phyloP scores from a whole-genome alignment of 37 sponge, comb jelly and placozoan species.

The Mnemiopsis leidyi region DNA sequence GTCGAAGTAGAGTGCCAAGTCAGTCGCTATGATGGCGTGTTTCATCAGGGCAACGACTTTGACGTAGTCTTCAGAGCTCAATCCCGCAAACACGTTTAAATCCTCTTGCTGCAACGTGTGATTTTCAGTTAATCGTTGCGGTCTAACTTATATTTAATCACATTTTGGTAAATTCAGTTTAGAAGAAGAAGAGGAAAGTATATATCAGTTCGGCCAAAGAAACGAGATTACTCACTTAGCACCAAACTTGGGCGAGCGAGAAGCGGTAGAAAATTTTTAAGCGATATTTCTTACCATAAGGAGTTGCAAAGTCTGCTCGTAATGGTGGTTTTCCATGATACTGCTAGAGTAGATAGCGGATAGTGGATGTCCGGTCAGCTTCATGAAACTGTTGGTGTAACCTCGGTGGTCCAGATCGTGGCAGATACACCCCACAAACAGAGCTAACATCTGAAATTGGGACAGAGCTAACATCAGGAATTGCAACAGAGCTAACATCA shows the following conservation, averaged over 20 bases:
- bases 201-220: no score
- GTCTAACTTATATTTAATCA: no score
- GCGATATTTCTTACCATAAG: neutral
- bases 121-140: no score
- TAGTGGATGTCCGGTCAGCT: constrained; percentile 66
- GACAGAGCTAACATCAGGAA: no score
- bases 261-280: no score
- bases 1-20: constrained; percentile 67
- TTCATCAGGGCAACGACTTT: constrained; percentile 67
- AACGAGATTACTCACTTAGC: no score
- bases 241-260: no score
- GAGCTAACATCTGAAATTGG: constrained; percentile 69
- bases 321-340: constrained; percentile 76
- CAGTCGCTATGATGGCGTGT: constrained; percentile 74
- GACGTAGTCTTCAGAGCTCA: constrained; percentile 66
- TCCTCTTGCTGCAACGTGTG: constrained; percentile 67
- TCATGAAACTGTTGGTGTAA: constrained; percentile 70
- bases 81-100: constrained; percentile 67
- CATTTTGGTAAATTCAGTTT: no score
- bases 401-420: constrained; percentile 81
- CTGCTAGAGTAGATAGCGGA: constrained; percentile 71
- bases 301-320: constrained; percentile 60
- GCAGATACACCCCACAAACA: constrained; percentile 70
- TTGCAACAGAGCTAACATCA: no score
- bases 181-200: no score